These are phyloP conservation scores for Micropterix aruncella DNA, from an alignment of 2,888 invertebrate genomes.

Conservation along the genomic window DNA sequence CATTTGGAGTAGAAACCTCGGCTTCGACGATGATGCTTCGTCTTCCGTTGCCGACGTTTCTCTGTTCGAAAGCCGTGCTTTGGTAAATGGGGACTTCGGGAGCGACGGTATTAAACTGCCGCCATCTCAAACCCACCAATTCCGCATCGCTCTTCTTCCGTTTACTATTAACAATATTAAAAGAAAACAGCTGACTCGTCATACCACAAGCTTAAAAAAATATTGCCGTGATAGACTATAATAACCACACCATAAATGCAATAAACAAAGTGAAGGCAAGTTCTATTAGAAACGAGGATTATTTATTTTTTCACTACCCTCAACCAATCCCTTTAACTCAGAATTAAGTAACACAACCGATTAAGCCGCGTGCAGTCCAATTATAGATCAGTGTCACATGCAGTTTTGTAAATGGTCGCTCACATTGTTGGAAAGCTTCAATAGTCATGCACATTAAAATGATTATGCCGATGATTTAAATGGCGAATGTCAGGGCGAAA, in stretches of 20 bases:
- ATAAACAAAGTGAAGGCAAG: neutral
- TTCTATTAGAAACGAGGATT: neutral
- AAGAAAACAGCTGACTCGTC: too few species aligned
- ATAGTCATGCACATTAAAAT: neutral
- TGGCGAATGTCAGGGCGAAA: too few species aligned
- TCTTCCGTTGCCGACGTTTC: slow-evolving; percentile 4
- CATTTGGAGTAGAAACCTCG: slow-evolving; percentile 6
- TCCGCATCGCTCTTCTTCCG: slow-evolving; percentile 12
- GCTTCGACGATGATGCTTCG: slow-evolving; percentile 7
- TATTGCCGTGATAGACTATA: too few species aligned
- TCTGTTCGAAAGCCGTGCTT: slow-evolving; percentile 5
- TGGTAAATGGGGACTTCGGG: slow-evolving; percentile 14
- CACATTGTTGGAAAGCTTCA: neutral
- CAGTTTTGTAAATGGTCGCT: too few species aligned
- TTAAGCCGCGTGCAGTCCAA: neutral
- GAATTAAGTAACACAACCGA: slow-evolving; percentile 1
- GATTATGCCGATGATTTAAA: too few species aligned
- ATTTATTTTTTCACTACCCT: slow-evolving; percentile 2
- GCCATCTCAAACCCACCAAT: slow-evolving; percentile 24
- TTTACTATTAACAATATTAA: neutral
- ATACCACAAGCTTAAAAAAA: too few species aligned
- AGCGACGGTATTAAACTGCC: slow-evolving; percentile 23
- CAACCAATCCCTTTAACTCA: slow-evolving; percentile 7
- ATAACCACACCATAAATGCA: too few species aligned
- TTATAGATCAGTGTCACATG: too few species aligned